These are phyloP conservation scores for Kryptolebias ocellatus DNA, from an alignment of 2,797 vertebrate species.

Conservation along the genomic window DNA sequence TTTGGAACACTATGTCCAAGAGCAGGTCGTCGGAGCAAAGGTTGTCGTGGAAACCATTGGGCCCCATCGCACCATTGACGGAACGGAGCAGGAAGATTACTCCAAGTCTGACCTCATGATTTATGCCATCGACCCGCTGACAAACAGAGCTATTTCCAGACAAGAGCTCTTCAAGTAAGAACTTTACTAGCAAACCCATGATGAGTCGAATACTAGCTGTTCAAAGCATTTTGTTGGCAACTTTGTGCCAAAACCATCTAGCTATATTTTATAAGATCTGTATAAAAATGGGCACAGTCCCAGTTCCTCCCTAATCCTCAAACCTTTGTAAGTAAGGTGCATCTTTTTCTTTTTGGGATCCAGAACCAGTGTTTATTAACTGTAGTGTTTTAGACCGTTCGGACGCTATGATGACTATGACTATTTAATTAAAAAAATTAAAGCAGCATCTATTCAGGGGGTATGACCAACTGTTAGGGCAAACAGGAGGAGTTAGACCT, in stretches of 20 bases:
- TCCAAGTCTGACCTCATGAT: constrained; percentile 94
- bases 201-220: neutral
- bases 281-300: neutral
- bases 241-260: neutral
- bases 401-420: too few species aligned
- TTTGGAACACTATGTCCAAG: constrained; percentile 93
- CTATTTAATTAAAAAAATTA: too few species aligned
- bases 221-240: neutral
- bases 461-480: too few species aligned
- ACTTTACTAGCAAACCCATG: constrained; percentile 5
- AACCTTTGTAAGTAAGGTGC: neutral
- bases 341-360: neutral
- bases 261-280: too few species aligned
- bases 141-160: constrained; percentile 93
- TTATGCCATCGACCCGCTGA: constrained; percentile 96
- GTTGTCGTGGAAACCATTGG: constrained; percentile 95
- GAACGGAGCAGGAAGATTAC: constrained; percentile 93
- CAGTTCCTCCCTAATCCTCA: neutral
- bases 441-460: too few species aligned
- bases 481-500: too few species aligned
- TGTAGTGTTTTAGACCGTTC: too few species aligned
- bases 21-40: constrained; percentile 93
- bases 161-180: constrained; percentile 96
- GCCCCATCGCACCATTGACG: constrained; percentile 88
- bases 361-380: too few species aligned